phyloP scores from a whole-genome alignment of 2,113 vertebrate species.

The Numenius arquata region DNA sequence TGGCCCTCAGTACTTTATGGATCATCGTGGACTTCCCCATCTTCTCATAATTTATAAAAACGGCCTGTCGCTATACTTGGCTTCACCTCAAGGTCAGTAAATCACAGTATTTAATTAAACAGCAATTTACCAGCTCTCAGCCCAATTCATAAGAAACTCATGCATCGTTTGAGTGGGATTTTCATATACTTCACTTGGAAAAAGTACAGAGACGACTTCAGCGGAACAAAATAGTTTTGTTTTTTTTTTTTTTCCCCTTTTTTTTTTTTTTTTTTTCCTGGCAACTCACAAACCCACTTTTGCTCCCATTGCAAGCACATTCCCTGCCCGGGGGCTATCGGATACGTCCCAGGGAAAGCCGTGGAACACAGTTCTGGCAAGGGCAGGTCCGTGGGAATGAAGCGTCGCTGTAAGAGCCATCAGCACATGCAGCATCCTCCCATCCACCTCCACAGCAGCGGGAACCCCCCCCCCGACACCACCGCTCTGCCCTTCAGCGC shows the following conservation, averaged over 20 bases:
- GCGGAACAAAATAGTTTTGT: neutral
- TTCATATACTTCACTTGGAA: neutral
- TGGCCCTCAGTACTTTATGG: neutral
- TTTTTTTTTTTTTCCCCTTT: neutral
- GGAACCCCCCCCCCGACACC: neutral
- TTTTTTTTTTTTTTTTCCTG: neutral
- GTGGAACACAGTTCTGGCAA: fast-evolving
- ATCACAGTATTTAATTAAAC: neutral
- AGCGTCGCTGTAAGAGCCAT: neutral
- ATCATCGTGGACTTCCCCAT: neutral
- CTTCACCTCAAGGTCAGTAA: neutral
- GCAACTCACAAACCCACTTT: neutral
- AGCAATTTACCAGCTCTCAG: neutral
- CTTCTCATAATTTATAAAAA: neutral
- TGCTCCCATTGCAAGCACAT: neutral
- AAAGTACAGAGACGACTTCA: neutral
- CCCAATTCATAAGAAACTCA: neutral
- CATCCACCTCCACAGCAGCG: neutral
- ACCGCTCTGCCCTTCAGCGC: fast-evolving
- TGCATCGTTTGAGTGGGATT: neutral
- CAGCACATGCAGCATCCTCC: neutral
- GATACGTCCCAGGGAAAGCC: fast-evolving
- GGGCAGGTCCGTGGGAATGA: neutral
- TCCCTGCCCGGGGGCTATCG: neutral
- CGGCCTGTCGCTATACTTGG: neutral